Evolutionary conservation across 2,113 vertebrate species (phyloP), one percentile per base, ranked within the genome.

Genomic region (Megaceryle maxima): DNA sequence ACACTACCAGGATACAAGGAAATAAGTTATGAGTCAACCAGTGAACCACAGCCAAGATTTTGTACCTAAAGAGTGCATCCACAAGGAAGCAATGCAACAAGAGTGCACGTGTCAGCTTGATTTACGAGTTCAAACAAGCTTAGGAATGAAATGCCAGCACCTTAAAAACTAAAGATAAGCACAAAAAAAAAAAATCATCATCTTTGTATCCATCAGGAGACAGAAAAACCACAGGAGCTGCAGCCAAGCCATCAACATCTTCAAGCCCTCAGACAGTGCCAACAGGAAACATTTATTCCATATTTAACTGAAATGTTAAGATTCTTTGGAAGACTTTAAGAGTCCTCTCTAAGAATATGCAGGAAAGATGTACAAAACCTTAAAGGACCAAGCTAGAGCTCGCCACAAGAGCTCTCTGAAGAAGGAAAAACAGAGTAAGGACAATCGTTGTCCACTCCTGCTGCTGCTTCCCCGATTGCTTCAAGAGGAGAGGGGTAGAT

Each of bases 381-480:
- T 16, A 29, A 44, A 60, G 31, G 33, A 53, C 16, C 2, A 0
- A 31, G 35, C 0, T 5, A 26, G 72, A 39, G 63, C 3, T 39
- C 29, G 16, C 20, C 33, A 39, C 25, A 29, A 37, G 46, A 70
- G 33, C 37, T 5, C 62, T 50, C 63, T 20, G 16, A 66, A 66
- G 31, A 70, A 37, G 12, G 44, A 15, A 46, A 76, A 59, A 21
- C 1, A 0, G 39, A 31, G 16, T 3, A 10, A 22, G 5, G 25
- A 6, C 2, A 13, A 16, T 4, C 26, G 5, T 2, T 16, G 44
- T 28, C 33, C 6, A 0, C 48, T 50, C 10, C 10, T 13, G 1
- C 3, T 2, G 1, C 16, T 12, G 22, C 35, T 62, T 18, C 53
- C 33, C 33, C 4, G 1, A 0, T 8, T 6, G 9, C 19, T 70